Conservation (phyloP, 37 sponge, comb jelly and placozoan species). For the Spongia lamella region DNA sequence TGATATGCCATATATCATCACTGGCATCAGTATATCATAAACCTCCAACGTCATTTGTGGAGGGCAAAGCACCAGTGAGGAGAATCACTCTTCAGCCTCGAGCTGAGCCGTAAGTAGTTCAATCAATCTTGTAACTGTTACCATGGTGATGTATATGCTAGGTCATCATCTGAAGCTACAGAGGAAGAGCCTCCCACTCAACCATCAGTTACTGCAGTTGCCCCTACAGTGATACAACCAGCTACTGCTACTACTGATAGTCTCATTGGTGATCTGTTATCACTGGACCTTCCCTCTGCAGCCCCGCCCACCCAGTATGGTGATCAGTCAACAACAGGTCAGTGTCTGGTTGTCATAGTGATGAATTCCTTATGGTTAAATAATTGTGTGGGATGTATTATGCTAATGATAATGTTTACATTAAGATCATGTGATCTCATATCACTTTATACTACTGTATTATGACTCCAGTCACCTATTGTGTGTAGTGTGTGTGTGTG, state of each 20-base stretch:
- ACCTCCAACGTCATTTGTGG: slow-evolving; percentile 94
- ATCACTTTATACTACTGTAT: too few species aligned
- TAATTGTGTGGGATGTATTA: too few species aligned
- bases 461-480: too few species aligned
- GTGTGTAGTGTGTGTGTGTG: too few species aligned
- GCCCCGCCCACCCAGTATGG: slow-evolving; percentile 8
- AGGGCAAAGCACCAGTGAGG: slow-evolving; percentile 90
- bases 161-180: slow-evolving; percentile 62
- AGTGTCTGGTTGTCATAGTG: too few species aligned
- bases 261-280: slow-evolving; percentile 93
- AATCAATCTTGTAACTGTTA: neutral
- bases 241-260: slow-evolving; percentile 40
- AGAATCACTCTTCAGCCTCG: slow-evolving; percentile 77
- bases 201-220: slow-evolving; percentile 14
- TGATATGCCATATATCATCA: slow-evolving; percentile 94
- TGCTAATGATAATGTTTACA: too few species aligned
- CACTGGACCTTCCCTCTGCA: slow-evolving; percentile 64
- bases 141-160: neutral
- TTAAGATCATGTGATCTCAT: too few species aligned
- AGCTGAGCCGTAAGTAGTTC: slow-evolving; percentile 67
- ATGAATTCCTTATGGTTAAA: too few species aligned
- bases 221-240: slow-evolving; percentile 39
- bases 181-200: slow-evolving; percentile 68
- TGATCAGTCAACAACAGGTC: too few species aligned
- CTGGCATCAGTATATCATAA: slow-evolving; percentile 99